A percentile compares a stretch with the other conserved stretches of the same genome.
These are phyloP conservation scores for Pyrochroa serraticornis DNA, from an alignment of 2,888 invertebrate species.

Conservation along the genomic window DNA sequence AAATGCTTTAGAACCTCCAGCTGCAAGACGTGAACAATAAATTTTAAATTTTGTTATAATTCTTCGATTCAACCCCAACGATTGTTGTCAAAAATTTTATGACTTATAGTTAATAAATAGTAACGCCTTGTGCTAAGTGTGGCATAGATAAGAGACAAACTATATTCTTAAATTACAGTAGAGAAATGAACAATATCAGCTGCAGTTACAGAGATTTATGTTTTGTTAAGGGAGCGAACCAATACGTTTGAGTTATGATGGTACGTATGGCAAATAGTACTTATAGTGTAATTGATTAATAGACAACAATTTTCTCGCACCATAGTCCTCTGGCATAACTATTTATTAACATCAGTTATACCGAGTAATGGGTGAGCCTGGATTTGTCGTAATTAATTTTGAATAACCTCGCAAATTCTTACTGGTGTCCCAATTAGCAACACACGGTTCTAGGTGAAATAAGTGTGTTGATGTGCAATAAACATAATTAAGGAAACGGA, in stretches of 20 bases:
- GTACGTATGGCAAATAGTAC: conserved; percentile 2
- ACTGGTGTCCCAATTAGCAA: conserved; percentile 9
- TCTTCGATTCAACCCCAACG: no score
- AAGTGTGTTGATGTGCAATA: conserved; percentile 6
- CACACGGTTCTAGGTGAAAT: conserved; percentile 6
- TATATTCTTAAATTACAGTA: no score
- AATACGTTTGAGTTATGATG: conserved; percentile 5
- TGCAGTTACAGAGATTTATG: background rate
- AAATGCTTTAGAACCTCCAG: no score
- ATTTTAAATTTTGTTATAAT: no score
- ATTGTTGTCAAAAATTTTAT: no score
- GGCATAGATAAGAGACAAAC: no score
- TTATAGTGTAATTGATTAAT: background rate
- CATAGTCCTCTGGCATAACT: no score
- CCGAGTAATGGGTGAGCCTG: no score
- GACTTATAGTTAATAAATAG: no score
- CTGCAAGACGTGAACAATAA: no score
- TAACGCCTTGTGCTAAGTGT: no score
- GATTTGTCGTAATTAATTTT: background rate
- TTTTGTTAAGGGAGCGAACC: background rate
- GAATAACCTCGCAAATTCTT: background rate
- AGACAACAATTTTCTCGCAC: background rate
- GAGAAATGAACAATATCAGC: background rate
- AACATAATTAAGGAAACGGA: conserved; percentile 23
- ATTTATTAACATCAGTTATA: no score